These are phyloP conservation scores for Lanistes nyassanus DNA, from an alignment of 1,140 invertebrate species.

Conservation along the genomic window DNA sequence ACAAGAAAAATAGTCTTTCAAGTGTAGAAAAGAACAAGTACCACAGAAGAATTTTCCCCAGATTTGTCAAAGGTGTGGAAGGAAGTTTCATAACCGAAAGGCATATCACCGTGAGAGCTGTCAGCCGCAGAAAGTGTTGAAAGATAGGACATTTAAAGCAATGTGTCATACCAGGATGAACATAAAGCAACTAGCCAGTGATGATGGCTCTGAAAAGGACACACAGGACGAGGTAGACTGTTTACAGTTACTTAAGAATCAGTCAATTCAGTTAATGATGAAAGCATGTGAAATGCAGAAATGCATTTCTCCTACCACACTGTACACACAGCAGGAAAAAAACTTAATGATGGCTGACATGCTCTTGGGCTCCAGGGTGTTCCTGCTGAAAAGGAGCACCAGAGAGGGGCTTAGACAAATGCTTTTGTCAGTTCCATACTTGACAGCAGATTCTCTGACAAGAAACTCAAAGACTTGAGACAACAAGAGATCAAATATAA, in stretches of 20 bases:
- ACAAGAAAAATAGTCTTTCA: no score
- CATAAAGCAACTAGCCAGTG: not conserved
- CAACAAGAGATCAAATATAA: not conserved
- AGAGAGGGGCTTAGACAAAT: no score
- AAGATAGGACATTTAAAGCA: not conserved
- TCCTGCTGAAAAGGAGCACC: no score
- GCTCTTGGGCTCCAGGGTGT: no score
- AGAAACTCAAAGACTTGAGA: not conserved
- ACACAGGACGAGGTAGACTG: not conserved
- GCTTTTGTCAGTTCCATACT: not conserved
- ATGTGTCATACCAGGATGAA: not conserved
- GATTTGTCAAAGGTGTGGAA: not conserved
- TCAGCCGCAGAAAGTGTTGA: not conserved
- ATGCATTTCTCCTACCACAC: slow-evolving; percentile 9
- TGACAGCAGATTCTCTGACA: no score
- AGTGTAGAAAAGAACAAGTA: no score
- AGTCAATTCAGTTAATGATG: slow-evolving; percentile 1
- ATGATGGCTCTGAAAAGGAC: not conserved
- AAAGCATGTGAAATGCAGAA: no score
- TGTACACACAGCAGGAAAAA: not conserved
- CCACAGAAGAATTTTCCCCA: not conserved
- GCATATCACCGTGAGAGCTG: not conserved
- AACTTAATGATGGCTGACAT: no score
- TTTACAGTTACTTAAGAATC: no score
- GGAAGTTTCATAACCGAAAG: not conserved